Base-by-base conservation (phyloP, 2,113 vertebrate species). In the Hippopotamus amphibius region DNA sequence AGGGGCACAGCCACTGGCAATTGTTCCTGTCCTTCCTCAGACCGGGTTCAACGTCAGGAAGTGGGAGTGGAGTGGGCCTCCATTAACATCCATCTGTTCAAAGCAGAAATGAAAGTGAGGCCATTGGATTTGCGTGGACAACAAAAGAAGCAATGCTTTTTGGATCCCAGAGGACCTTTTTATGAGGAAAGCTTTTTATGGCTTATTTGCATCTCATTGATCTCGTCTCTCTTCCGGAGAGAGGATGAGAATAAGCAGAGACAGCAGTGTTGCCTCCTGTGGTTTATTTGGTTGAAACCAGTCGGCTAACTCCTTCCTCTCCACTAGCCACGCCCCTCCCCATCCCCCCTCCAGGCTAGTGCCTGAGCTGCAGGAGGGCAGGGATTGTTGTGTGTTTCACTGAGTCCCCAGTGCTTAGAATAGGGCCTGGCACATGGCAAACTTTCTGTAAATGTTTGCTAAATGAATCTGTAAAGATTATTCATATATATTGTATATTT, bases 111-210 rank as follows among this genome's bases (percentile, higher is more conserved):
- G 26, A 76, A 74, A 88, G 48, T 17, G n/a, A 80, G 37, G 57
- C n/a, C 48, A 0, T 48, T 80, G 50, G 48, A 13, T 43, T 68
- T 41, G 30, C 63, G 30, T 59, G 61, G 63, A 28, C 30, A 33
- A 24, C 57, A 74, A 53, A 84, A n/a, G 57, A 46, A 88, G 22
- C 46, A 30, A 10, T 37, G 14, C 0, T 2, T 43, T 43, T n/a
- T 81, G 57, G 53, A 19, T 84, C 92, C 50, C 85, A 80, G 43
- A 5, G 77, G 94, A 69, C 76, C 33, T 89, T 61, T 90, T 59
- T 48, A 37, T 26, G 43, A 57, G 21, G 37, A 15, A 81, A 59
- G 8, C 16, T 63, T 88, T 80, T 53, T 94, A 3, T 84, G 57
- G 13, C 89, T 85, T 66, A 59, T 72, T 80, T 80, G 63, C 22